These are phyloP conservation scores for Zaprionus ornatus DNA, from an alignment of 1,140 invertebrate species.

Conservation along the genomic window DNA sequence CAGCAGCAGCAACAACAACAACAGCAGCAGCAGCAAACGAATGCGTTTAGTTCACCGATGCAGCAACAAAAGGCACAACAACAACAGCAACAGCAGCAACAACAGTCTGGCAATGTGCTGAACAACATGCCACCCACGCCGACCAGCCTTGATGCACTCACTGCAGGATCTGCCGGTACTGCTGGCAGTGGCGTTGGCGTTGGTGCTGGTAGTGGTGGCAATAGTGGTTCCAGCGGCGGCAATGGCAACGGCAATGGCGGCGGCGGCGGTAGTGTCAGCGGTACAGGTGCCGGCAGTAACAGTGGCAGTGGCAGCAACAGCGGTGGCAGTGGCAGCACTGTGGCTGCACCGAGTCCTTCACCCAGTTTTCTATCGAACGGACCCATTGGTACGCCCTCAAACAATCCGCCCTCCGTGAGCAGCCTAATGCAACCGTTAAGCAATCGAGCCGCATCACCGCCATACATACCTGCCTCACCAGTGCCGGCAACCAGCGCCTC, in stretches of 20 bases:
- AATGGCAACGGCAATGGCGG: background rate
- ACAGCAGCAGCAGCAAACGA: conserved; percentile 68
- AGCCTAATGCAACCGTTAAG: conserved; percentile 82
- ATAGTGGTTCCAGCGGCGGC: background rate
- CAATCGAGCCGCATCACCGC: conserved; percentile 68
- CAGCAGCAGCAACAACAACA: conserved; percentile 77
- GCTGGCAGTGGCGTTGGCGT: background rate
- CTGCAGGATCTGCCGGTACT: conserved; percentile 26
- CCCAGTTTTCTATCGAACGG: conserved; percentile 84
- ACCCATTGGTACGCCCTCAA: conserved; percentile 84
- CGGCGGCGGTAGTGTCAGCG: background rate
- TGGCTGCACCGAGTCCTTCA: conserved; percentile 85
- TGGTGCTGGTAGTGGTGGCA: background rate
- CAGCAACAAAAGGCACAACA: conserved; percentile 56
- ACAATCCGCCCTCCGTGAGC: conserved; percentile 85
- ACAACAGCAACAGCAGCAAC: conserved; percentile 52
- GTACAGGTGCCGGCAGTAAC: background rate
- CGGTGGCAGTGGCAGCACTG: conserved; percentile 58
- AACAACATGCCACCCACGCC: conserved; percentile 83
- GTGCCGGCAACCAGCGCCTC: conserved; percentile 63
- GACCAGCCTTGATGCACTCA: conserved; percentile 74
- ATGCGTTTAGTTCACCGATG: conserved; percentile 41
- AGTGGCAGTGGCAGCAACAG: background rate
- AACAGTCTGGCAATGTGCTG: conserved; percentile 50
- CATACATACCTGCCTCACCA: conserved; percentile 70